Base-by-base conservation (phyloP, 2,888 invertebrate species). In the Andrena dorsata region DNA sequence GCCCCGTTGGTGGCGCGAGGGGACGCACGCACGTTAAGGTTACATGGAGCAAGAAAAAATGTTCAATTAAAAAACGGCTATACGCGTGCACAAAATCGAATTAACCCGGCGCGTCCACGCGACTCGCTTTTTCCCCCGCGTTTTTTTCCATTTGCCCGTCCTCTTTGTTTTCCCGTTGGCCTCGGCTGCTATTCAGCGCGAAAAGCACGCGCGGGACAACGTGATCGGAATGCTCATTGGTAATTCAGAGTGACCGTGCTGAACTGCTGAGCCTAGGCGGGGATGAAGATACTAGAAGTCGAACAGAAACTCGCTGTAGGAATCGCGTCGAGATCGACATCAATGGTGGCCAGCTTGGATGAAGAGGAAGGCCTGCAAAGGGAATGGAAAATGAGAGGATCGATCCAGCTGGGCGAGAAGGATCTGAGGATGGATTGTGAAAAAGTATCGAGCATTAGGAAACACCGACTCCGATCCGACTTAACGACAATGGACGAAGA, bases 201-300 rank as follows among this genome's bases (percentile, higher is more conserved):
- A 85, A 81, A 74, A 85, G 80, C 80, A 86, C 84, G 83, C 71
- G 66, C 80, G 72, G 69, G 58, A 56, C 86, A 83, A 88, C 88
- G 88, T 89, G 89, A 88, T 87, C 81, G 79, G 89, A 89, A 85
- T 88, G 70, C 64, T 89, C 89, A 84, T 86, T 83, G 89, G 82
- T 88, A 88, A 88, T 88, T 84, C 84, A 77, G 84, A 64, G 60
- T 61, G 73, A 71, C 79, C 81, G 73, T 49, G 58, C 53, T 32
- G 63, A 26, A 56, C 60, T 51, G 16, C 23, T 28, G 51, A 63
- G 51, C 10, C 41, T 23, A 63, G 56, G 28, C n/a, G 20, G 47
- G 61, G 73, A 88, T 84, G 86, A 86, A 88, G 82, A 87, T 84
- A 83, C 76, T 64, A 76, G 20, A 73, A 82, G 82, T 83, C 80